Evolutionary conservation across 2,113 vertebrate species (phyloP).

Genomic region (Helogale parvula): DNA sequence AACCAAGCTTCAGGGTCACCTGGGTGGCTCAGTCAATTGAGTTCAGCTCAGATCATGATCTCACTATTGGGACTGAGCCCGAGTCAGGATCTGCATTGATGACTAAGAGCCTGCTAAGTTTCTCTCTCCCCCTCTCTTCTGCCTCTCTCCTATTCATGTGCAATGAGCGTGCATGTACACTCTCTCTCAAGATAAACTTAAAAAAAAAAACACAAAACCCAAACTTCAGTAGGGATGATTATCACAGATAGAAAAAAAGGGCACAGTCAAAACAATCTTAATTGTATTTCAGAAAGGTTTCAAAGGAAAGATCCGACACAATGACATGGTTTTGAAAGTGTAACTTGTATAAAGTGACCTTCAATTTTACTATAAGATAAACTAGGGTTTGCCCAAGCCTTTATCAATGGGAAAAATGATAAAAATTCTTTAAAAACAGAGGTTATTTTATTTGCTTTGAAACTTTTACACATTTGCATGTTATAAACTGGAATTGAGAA

Average conservation of each 20-base stretch:
- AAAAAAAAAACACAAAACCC: background rate
- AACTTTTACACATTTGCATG: background rate
- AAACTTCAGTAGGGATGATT: background rate
- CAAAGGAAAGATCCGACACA: background rate
- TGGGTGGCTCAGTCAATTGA: no score
- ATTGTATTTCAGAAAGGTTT: background rate
- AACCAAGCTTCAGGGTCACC: background rate
- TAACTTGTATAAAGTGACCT: background rate
- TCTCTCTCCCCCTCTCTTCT: no score
- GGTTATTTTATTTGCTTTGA: background rate
- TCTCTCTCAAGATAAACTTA: no score
- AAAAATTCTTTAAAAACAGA: background rate
- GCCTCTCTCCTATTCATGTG: no score
- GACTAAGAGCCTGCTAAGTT: no score
- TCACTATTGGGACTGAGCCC: no score
- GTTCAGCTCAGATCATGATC: no score
- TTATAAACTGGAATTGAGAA: background rate
- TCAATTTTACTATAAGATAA: constrained; percentile 5
- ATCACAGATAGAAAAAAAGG: background rate
- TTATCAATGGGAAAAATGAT: background rate
- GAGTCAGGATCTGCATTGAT: no score
- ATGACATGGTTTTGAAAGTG: background rate
- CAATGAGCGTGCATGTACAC: no score
- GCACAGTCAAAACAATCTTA: constrained; percentile 34
- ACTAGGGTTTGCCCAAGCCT: background rate